Percentiles rank a stretch among this genome's conserved stretches.
phyloP scores from a whole-genome alignment of 2,888 invertebrate genomes.

The Drosophila robusta region DNA sequence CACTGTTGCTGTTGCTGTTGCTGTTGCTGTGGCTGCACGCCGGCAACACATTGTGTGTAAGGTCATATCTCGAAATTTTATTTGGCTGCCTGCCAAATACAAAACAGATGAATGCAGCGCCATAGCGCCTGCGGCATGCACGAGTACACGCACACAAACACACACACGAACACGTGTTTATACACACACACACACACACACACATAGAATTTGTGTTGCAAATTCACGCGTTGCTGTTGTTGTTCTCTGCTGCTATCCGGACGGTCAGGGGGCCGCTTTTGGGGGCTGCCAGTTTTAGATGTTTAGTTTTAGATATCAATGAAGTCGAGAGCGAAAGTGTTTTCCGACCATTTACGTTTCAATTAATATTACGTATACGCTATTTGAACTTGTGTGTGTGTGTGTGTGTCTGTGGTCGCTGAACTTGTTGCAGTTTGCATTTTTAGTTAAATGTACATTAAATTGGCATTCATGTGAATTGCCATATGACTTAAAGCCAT shows the following conservation, averaged over 20 bases:
- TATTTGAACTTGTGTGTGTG: constrained; percentile 19
- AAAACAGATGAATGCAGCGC: constrained; percentile 69
- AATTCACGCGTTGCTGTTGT: constrained; percentile 44
- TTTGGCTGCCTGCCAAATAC: constrained; percentile 77
- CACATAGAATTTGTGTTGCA: constrained; percentile 49
- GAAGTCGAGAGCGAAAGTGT: constrained; percentile 77
- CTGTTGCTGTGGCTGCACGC: constrained; percentile 40
- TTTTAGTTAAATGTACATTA: constrained; percentile 46
- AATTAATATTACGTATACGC: constrained; percentile 72
- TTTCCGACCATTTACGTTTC: constrained; percentile 67
- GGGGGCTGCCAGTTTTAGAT: constrained; percentile 74
- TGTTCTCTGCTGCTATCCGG: constrained; percentile 30
- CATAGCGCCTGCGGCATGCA: constrained; percentile 61
- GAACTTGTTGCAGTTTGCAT: constrained; percentile 60
- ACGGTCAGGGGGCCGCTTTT: constrained; percentile 44
- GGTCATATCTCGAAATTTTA: constrained; percentile 78
- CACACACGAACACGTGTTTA: constrained; percentile 29
- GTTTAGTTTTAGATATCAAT: constrained; percentile 77
- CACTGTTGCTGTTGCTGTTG: constrained; percentile 8
- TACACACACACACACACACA: constrained; percentile 30
- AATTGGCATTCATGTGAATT: constrained; percentile 42
- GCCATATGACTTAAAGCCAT: constrained; percentile 30
- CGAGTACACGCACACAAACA: constrained; percentile 15
- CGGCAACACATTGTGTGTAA: constrained; percentile 64
- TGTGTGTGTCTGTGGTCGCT: constrained; percentile 52